Conservation (phyloP, 2,113 vertebrate genomes). For the Xiphophorus hellerii region DNA sequence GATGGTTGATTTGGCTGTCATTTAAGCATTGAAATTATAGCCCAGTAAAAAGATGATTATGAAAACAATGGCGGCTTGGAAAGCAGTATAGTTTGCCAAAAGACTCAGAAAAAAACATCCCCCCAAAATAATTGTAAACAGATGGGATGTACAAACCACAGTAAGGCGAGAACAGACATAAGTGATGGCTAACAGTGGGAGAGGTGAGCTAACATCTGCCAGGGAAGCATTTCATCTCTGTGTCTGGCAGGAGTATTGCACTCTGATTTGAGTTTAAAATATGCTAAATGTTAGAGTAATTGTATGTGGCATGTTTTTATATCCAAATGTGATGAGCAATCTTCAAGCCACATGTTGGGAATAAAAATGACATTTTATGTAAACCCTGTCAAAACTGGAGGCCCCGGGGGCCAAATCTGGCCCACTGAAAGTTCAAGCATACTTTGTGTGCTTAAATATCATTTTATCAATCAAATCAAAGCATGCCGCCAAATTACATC, state of each 20-base stretch:
- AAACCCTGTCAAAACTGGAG: too few relatives aligned
- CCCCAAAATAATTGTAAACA: slow-evolving; percentile 13
- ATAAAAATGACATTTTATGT: slow-evolving; percentile 1
- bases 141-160: slow-evolving; percentile 6
- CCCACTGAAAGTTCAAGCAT: too few relatives aligned
- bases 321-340: slow-evolving; percentile 30
- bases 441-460: too few relatives aligned
- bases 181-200: neutral
- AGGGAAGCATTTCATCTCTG: slow-evolving; percentile 45
- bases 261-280: slow-evolving; percentile 59
- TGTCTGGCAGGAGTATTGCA: slow-evolving; percentile 40
- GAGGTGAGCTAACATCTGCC: slow-evolving; percentile 32
- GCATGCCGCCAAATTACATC: too few relatives aligned
- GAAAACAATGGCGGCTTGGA: neutral
- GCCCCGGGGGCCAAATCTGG: too few relatives aligned
- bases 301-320: slow-evolving; percentile 29
- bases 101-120: neutral
- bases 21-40: slow-evolving; percentile 9
- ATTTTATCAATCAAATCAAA: too few relatives aligned
- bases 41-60: slow-evolving; percentile 13
- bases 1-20: neutral
- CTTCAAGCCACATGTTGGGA: slow-evolving; percentile 3
- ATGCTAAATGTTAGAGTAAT: slow-evolving; percentile 34
- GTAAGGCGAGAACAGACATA: slow-evolving; percentile 4
- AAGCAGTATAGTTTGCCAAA: neutral